Conservation (phyloP, 2,888 invertebrate genomes). For the Fragum sueziense region DNA sequence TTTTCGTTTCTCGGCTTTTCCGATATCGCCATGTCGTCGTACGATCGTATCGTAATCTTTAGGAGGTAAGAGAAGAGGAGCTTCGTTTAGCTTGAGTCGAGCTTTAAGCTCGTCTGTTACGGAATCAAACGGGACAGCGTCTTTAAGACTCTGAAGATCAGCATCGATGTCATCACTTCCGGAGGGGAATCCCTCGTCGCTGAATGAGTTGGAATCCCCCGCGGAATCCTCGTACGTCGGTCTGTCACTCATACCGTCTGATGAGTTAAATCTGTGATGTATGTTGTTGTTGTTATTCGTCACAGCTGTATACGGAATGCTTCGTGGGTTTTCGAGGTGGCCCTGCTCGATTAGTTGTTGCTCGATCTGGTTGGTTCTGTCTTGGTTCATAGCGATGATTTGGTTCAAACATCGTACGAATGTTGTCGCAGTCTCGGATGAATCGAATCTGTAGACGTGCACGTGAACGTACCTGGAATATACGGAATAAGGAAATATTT, state of each 20-base stretch:
- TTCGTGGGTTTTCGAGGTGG: conserved; percentile 68
- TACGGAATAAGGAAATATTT: no score
- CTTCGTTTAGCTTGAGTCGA: conserved; percentile 84
- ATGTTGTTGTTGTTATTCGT: conserved; percentile 32
- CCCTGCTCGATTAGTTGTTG: conserved; percentile 72
- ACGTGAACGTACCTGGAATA: conserved; percentile 90
- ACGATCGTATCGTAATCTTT: conserved; percentile 93
- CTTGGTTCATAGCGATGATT: conserved; percentile 90
- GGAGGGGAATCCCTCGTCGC: conserved; percentile 67
- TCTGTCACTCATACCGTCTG: conserved; percentile 64
- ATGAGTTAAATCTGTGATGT: conserved; percentile 47
- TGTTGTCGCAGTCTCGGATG: conserved; percentile 94
- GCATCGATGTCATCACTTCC: conserved; percentile 74
- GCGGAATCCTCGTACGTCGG: conserved; percentile 65
- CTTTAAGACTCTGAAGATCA: conserved; percentile 72
- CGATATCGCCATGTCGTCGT: conserved; percentile 86
- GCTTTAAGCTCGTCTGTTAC: conserved; percentile 94
- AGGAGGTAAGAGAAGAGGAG: conserved; percentile 93
- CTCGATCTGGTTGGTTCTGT: conserved; percentile 93
- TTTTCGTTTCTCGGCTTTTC: conserved; percentile 75
- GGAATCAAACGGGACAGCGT: conserved; percentile 89
- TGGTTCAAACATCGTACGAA: conserved; percentile 93
- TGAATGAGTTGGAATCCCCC: conserved; percentile 70
- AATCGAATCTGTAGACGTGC: conserved; percentile 97
- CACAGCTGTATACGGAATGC: conserved; percentile 19